Base-by-base conservation (phyloP, 2,797 vertebrate species). In the Ceyx erithaca region DNA sequence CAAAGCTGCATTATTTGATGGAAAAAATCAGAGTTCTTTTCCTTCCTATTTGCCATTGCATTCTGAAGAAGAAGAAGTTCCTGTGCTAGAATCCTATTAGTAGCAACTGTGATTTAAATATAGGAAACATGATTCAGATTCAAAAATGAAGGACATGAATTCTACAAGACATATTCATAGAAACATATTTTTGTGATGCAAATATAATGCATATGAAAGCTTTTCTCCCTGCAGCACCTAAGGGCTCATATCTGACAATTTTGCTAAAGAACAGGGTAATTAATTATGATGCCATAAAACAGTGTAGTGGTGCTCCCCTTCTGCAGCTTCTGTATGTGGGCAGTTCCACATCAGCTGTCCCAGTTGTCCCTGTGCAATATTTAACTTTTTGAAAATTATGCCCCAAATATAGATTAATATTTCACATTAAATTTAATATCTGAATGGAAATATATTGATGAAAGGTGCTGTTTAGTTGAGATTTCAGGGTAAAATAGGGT, bases 361-460 rank as follows among this genome's bases (percentile, higher is more conserved):
- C 61, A 48, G 48, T 40, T 69, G 40, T 52, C 40, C 37, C 68
- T 57, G 19, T 59, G 49, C 52, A 72, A 31, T 54, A 85, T 73
- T 41, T 85, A 37, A 55, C 64, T 67, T 80, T 80, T 79, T 79
- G 57, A 83, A 91, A 85, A 59, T 35, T 40, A 15, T 41, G 55
- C 62, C 84, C 41, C 54, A 82, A 66, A 80, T 30, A 49, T 17
- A 71, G 33, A 33, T 33, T 33, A 91, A 6, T 54, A 89, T 62
- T 82, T 87, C 58, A 75, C 71, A 86, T 80, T 76, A 85, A 92
- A 94, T 75, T 84, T 77, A 90, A 49, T 90, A 54, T 31, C 54
- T 13, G 12, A 79, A 61, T 41, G 37, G 63, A 85, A 87, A 85
- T 17, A 28, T 41, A 72, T 41, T 77, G 20, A 31, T 80, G 33